Evolutionary conservation across 2,113 vertebrate species (phyloP), one percentile per base, ranked within the genome.

Genomic region (Grammomys dolichurus): DNA sequence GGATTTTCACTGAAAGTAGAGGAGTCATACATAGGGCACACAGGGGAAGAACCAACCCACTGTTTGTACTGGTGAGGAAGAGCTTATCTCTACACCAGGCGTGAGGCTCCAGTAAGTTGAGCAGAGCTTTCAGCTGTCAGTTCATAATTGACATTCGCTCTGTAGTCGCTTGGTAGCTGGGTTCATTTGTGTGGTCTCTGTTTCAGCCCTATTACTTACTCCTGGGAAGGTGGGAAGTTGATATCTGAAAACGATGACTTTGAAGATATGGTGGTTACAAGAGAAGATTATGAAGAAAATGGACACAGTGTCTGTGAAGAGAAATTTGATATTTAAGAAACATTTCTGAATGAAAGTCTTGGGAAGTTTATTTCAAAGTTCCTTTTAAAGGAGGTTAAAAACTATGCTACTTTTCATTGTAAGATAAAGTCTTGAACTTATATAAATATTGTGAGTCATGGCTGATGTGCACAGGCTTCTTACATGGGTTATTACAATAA

Each of bases 251-350:
- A 99, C 54, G 99, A 99, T 0, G 99, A 99, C 97, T 99, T 99
- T 97, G 99, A 99, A 89, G 99, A 99, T 97, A 99, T 99, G 99
- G 99, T 99, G 95, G 99, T 99, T 96, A 99, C 99, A 5, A 98
- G 99, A 97, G 99, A 99, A 48, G 99, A 99, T 96, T 99, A 99
- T 96, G 99, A 99, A 97, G 99, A 99, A 98, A 99, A 99, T 65
- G 99, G 99, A 96, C 99, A 99, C 94, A 99, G 98, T 90, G 98
- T 99, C 93, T 99, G 99, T 97, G 99, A 99, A 98, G 99, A 99
- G 72, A 99, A 99, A 98, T 99, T 99, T 98, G 99, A 99, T 96
- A 99, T 99, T 97, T 99, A 99, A 98, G 65, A 95, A 84, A 73
- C n/a, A 46, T 81, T 96, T 73, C 75, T 98, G 51, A 97, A 93